phyloP scores from a whole-genome alignment of 2,113 vertebrate species.

The Tyto alba region DNA sequence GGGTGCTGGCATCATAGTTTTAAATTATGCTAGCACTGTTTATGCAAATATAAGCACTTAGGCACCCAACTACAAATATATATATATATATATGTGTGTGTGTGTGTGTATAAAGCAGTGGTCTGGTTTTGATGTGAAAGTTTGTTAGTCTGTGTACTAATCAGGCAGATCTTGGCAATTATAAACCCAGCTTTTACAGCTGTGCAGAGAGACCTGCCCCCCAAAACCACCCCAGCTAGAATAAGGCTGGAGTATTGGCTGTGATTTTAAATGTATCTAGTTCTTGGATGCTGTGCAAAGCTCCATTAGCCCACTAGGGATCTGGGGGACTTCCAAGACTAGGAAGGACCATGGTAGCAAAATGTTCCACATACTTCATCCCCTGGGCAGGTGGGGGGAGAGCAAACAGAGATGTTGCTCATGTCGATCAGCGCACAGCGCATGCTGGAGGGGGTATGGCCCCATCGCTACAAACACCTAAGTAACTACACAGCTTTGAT shows the following conservation, averaged over 20 bases:
- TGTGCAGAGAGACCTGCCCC: not conserved
- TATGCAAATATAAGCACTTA: not conserved
- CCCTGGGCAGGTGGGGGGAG: not conserved
- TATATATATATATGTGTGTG: no score
- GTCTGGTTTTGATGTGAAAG: not conserved
- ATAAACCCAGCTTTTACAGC: not conserved
- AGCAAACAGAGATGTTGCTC: not conserved
- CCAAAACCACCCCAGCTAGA: not conserved
- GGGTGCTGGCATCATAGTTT: not conserved
- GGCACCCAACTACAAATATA: not conserved
- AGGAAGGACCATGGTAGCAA: not conserved
- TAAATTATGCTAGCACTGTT: not conserved
- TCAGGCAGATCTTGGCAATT: not conserved
- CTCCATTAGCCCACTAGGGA: not conserved
- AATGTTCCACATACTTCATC: not conserved
- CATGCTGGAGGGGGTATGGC: not conserved
- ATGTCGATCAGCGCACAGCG: accelerated
- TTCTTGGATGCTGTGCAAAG: not conserved
- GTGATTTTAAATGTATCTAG: not conserved
- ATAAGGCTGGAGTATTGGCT: not conserved
- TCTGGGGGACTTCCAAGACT: not conserved
- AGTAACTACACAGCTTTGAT: not conserved
- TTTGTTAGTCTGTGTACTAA: not conserved
- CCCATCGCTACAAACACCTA: not conserved
- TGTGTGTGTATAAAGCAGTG: not conserved